Base-by-base conservation (phyloP, 2,113 vertebrate genomes). In the Canis aureus region DNA sequence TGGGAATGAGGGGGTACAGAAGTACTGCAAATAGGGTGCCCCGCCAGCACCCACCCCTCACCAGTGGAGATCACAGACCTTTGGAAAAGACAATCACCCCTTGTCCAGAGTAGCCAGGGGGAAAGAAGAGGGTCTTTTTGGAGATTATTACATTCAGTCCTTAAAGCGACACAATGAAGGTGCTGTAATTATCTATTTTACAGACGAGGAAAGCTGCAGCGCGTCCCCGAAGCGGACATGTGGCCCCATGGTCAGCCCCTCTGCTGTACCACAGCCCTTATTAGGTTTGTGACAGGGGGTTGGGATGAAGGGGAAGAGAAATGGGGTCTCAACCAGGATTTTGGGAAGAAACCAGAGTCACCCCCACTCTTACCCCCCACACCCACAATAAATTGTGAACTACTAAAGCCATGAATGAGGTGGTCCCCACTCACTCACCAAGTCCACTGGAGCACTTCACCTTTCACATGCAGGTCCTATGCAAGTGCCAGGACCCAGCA, bases 181-280 rank as follows among this genome's bases (percentile, higher is more conserved):
- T 76, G 29, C 43, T 51, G n/a, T n/a, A 71, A n/a, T 76, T 53
- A 55, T 20, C 83, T 43, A 23, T 88, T 91, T 88, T 74, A 55
- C 49, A 85, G 88, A 94, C 92, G 83, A 91, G 84, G 80, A 90
- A 67, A 83, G 32, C 60, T 57, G 22, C 55, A 20, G 66, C 57
- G 96, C 51, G 71, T 22, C 71, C 49, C 88, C 25, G 86, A 32
- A 73, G 74, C 27, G 49, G 67, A 23, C 55, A 29, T 7, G 49
- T 83, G 20, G 51, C 82, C 85, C 35, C 49, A 0, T 16, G 8
- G 32, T 84, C 35, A 64, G 32, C 23, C 81, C 20, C 27, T 82
- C 11, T n/a, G 27, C 53, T 35, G 1, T 29, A 64, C 79, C 38
- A 62, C 60, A 15, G 83, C n/a, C 69, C 87, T 90, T 79, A 80